These are phyloP conservation scores for Limenitis camilla DNA, from an alignment of 2,888 invertebrate genomes.

Conservation along the genomic window DNA sequence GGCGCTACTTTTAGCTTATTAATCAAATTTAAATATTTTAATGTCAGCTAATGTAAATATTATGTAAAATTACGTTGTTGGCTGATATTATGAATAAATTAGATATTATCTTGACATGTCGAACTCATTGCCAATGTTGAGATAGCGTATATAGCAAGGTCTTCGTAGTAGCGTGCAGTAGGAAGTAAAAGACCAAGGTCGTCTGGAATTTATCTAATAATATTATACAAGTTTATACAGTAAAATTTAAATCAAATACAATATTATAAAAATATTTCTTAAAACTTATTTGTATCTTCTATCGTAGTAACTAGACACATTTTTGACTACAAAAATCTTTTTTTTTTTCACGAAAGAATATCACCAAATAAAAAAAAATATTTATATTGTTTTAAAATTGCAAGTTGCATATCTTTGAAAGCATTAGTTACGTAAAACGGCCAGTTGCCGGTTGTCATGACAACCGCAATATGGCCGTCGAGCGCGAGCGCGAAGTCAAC, in stretches of 20 bases:
- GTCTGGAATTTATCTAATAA: constrained; percentile 24
- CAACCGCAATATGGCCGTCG: constrained; percentile 26
- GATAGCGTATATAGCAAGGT: constrained; percentile 55
- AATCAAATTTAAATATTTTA: constrained; percentile 1
- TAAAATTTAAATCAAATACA: constrained; percentile 17
- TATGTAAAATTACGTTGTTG: constrained; percentile 24
- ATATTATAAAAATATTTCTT: neutral
- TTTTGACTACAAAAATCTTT: neutral
- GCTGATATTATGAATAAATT: constrained; percentile 32
- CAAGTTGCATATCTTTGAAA: neutral
- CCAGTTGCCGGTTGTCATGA: constrained; percentile 25
- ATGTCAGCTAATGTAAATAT: constrained; percentile 11
- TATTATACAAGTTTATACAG: constrained; percentile 12
- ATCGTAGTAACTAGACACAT: neutral
- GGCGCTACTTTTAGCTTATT: constrained; percentile 12
- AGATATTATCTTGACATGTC: constrained; percentile 37
- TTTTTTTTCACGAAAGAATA: no score
- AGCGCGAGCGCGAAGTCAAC: constrained; percentile 25
- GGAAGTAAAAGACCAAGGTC: constrained; percentile 57
- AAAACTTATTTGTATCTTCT: neutral
- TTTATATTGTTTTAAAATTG: neutral
- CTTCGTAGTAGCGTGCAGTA: constrained; percentile 55
- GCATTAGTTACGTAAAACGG: constrained; percentile 11
- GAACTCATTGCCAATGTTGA: constrained; percentile 44
- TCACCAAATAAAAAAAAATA: neutral